Percentiles rank a stretch among this genome's conserved stretches.
phyloP scores from a whole-genome alignment of 2,113 vertebrate genomes.

The Lucifuga dentata region DNA sequence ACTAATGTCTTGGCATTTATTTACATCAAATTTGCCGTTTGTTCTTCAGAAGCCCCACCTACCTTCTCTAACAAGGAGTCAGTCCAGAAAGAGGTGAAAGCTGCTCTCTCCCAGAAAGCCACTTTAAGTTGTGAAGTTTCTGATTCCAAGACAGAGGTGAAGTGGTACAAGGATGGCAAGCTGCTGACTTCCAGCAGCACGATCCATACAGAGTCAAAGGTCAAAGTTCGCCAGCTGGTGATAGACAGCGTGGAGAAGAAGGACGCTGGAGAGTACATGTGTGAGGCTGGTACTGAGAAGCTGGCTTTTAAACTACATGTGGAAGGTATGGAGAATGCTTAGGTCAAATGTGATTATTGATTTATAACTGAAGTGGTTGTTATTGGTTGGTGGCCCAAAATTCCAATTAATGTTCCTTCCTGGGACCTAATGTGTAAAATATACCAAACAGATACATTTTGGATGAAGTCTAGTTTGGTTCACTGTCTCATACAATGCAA shows the following conservation, averaged over 20 bases:
- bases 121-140: constrained; percentile 80
- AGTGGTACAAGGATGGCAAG: constrained; percentile 84
- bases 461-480: too few relatives aligned
- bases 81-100: constrained; percentile 74
- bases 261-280: constrained; percentile 82
- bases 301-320: constrained; percentile 70
- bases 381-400: too few relatives aligned
- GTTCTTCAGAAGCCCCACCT: constrained; percentile 72
- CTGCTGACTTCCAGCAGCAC: constrained; percentile 72
- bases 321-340: constrained; percentile 51
- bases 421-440: background rate
- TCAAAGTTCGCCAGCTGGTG: constrained; percentile 70
- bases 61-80: constrained; percentile 77
- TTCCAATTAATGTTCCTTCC: too few relatives aligned
- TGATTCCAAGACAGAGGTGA: constrained; percentile 75
- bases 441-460: background rate
- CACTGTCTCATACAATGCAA: too few relatives aligned
- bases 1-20: too few relatives aligned
- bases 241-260: constrained; percentile 79
- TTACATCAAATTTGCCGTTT: too few relatives aligned
- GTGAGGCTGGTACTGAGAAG: constrained; percentile 76
- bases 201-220: constrained; percentile 66
- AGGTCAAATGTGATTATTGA: too few relatives aligned
- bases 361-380: too few relatives aligned
- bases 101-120: constrained; percentile 59